Percentiles rank a stretch among this genome's conserved stretches.
Conservation (phyloP, 2,113 vertebrate species). For the Heterocephalus glaber region DNA sequence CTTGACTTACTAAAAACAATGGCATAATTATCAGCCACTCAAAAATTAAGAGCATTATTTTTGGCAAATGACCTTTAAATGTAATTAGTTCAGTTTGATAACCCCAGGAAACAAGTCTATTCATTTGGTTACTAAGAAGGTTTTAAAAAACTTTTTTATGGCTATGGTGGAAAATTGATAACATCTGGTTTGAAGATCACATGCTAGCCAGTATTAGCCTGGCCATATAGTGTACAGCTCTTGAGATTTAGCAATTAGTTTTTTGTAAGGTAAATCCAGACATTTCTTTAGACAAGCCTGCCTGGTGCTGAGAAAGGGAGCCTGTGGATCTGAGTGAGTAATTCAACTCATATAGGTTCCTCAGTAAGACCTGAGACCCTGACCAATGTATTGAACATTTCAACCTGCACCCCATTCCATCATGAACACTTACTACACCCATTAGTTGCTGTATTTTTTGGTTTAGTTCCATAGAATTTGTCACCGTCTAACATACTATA, state of each 20-base stretch:
- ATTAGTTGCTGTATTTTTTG: neutral
- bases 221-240: neutral
- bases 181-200: neutral
- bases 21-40: conserved; percentile 53
- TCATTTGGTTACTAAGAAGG: neutral
- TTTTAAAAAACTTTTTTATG: neutral
- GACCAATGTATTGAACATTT: neutral
- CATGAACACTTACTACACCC: neutral
- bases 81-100: conserved; percentile 44
- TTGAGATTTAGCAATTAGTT: neutral
- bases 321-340: neutral
- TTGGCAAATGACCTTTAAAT: conserved; percentile 65
- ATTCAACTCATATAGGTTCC: too few relatives aligned
- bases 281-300: conserved; percentile 13
- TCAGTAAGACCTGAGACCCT: neutral
- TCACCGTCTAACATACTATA: neutral
- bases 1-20: conserved; percentile 57
- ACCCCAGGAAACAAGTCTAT: neutral
- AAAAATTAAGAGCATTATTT: conserved; percentile 40
- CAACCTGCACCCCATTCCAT: neutral
- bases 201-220: neutral
- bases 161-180: neutral
- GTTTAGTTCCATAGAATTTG: neutral
- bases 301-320: neutral
- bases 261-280: neutral